Evolutionary conservation across 1,140 invertebrate species (phyloP), one percentile per base, ranked within the genome.

Genomic region (Ostrea edulis): DNA sequence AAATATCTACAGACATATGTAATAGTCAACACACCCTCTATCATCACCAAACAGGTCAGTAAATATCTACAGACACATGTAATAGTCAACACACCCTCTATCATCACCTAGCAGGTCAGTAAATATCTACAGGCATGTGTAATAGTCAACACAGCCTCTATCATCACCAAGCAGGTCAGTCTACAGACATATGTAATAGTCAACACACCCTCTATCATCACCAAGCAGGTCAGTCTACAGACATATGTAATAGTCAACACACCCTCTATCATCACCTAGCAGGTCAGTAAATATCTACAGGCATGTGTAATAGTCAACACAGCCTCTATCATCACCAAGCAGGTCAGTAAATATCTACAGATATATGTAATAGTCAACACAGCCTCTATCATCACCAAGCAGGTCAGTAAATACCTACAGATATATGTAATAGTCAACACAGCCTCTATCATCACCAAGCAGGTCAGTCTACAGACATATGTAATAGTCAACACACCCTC

Each of bases 1-100:
- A 55, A n/a, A 29, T 81, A 65, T 53, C 8, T 55, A 65, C 9
- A 25, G 9, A 83, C 58, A 77, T 82, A 58, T 84, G 81, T 71
- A 54, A 44, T 1, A 68, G 55, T 86, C 22, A 14, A 0, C 55
- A 22, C 22, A 5, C 68, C 65, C 55, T 54, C 77, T n/a, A 44
- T 44, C 14, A 8, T 29, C 9, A 58, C 58, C 25, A 68, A 58
- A 55, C 51, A 82, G 68, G 62, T 86, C 25, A 65, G 71, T 55
- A 55, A n/a, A 29, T 81, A 65, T 53, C 8, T 55, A 65, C 9
- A 25, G 9, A n/a, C n/a, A n/a, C n/a, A n/a, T n/a, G n/a, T n/a
- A n/a, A n/a, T n/a, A n/a, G n/a, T n/a, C n/a, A n/a, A n/a, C 55
- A 22, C 22, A 5, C 68, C 65, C 55, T 54, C 77, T n/a, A 44